These are phyloP conservation scores for Zaprionus nigranus DNA, from an alignment of 1,140 invertebrate genomes.

Conservation along the genomic window DNA sequence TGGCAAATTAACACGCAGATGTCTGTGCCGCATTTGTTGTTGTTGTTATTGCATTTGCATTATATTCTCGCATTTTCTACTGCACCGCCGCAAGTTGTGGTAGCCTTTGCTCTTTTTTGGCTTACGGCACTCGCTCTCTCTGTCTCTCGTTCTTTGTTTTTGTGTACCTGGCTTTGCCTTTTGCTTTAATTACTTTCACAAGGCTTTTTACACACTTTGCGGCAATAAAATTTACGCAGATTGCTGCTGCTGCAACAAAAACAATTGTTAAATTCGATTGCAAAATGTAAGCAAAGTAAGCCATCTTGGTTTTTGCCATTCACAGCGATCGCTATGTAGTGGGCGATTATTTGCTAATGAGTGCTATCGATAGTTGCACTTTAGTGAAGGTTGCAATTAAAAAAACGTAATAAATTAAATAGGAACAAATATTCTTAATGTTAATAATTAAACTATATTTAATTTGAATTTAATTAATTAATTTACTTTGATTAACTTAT, in stretches of 20 bases:
- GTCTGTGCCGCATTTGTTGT: slow-evolving; percentile 20
- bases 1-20: slow-evolving; percentile 50
- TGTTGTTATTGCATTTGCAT: slow-evolving; percentile 10
- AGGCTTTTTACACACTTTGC: slow-evolving; percentile 3
- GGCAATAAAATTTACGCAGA: neutral
- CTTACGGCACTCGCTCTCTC: neutral
- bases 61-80: neutral
- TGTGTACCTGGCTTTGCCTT: neutral
- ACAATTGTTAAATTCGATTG: neutral
- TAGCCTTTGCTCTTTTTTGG: neutral
- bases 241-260: neutral
- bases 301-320: neutral
- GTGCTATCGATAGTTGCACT: slow-evolving; percentile 1
- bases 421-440: too few species aligned
- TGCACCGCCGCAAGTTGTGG: neutral
- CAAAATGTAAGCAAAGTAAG: neutral
- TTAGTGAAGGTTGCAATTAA: neutral
- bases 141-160: neutral
- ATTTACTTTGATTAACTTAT: too few species aligned
- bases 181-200: neutral
- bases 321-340: neutral
- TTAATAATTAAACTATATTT: too few species aligned
- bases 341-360: neutral
- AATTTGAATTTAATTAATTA: too few species aligned
- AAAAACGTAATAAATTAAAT: too few species aligned